Percentiles rank a stretch among this genome's conserved stretches.
These are phyloP conservation scores for Chionodraco myersi DNA, from an alignment of 2,113 vertebrate species.

Conservation along the genomic window DNA sequence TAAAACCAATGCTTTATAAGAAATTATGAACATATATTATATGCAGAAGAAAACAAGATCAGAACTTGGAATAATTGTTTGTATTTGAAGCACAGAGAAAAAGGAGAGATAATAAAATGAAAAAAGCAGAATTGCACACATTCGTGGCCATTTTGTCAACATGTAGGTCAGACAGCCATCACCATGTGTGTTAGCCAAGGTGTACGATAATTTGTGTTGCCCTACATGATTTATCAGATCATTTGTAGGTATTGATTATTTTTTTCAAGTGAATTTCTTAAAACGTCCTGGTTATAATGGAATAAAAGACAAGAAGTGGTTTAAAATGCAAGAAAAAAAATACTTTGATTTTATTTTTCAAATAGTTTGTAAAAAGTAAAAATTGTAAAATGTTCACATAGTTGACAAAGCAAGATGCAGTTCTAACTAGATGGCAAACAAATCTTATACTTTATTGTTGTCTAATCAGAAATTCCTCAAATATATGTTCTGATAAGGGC, in stretches of 20 bases:
- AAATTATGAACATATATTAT: too few relatives aligned
- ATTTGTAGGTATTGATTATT: slow-evolving; percentile 11
- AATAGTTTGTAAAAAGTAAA: background rate
- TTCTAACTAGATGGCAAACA: too few relatives aligned
- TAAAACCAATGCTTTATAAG: too few relatives aligned
- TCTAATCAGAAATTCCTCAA: background rate
- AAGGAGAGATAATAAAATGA: background rate
- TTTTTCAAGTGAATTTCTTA: background rate
- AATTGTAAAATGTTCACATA: background rate
- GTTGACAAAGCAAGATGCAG: background rate
- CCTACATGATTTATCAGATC: slow-evolving; percentile 5
- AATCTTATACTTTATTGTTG: too few relatives aligned
- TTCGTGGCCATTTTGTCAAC: background rate
- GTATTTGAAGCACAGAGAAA: background rate
- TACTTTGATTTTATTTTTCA: background rate
- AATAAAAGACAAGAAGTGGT: background rate
- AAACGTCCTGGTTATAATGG: background rate
- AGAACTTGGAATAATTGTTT: background rate
- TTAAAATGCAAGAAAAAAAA: background rate
- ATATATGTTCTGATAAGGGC: background rate
- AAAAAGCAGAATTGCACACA: background rate
- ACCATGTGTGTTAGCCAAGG: background rate
- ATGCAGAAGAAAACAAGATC: background rate
- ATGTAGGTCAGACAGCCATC: slow-evolving; percentile 23
- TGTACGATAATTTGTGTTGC: slow-evolving; percentile 8